phyloP scores from a whole-genome alignment of 2,113 vertebrate species.

The Plotosus lineatus region DNA sequence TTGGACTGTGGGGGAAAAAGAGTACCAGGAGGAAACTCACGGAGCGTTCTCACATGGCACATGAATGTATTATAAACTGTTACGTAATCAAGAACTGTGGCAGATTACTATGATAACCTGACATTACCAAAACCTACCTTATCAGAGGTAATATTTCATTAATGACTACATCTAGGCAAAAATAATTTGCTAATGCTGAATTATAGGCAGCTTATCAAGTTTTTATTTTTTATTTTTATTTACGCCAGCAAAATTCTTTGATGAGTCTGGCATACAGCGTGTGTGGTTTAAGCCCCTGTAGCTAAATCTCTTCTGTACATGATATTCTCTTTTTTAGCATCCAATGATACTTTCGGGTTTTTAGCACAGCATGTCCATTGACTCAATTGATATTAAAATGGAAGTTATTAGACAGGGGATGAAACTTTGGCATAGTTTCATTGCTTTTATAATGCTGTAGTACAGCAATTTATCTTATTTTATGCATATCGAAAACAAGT shows the following conservation, averaged over 20 bases:
- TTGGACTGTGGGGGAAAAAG: no score
- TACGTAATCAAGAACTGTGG: not conserved
- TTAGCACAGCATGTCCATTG: not conserved
- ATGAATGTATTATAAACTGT: not conserved
- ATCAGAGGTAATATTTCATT: not conserved
- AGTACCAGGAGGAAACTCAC: no score
- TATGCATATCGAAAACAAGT: not conserved
- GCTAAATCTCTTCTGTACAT: not conserved
- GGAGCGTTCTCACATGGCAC: no score
- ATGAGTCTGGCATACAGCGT: not conserved
- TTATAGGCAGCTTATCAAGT: not conserved
- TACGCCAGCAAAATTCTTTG: not conserved
- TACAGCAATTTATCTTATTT: not conserved
- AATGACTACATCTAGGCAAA: not conserved
- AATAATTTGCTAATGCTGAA: not conserved
- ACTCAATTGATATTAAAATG: not conserved
- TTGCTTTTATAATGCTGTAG: not conserved
- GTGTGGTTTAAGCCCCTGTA: not conserved
- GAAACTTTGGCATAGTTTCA: not conserved
- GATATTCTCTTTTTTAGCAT: not conserved
- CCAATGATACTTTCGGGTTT: not conserved
- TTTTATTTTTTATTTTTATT: not conserved
- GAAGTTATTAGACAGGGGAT: not conserved
- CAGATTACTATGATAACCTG: not conserved
- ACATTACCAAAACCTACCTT: not conserved